Percentiles rank a stretch among this genome's conserved stretches.
Conservation (phyloP, 2,888 invertebrate species). For the Bombylius major region DNA sequence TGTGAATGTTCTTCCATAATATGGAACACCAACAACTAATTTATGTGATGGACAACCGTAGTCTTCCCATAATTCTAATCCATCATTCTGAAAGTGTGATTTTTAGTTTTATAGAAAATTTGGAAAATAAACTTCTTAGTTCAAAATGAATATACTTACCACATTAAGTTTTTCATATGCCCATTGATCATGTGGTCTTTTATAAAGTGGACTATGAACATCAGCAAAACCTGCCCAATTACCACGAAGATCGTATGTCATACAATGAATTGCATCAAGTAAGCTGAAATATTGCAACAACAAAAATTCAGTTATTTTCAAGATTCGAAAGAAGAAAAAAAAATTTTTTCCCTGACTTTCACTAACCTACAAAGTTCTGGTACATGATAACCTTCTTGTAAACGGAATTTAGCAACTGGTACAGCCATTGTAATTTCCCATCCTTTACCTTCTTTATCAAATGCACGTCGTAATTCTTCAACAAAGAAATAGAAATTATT, state of each 20-base stretch:
- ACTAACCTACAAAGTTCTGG: conserved; percentile 59
- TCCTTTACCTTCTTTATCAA: conserved; percentile 56
- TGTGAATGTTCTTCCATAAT: conserved; percentile 79
- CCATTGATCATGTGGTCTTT: conserved; percentile 75
- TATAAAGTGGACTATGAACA: conserved; percentile 75
- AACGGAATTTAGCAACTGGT: conserved; percentile 71
- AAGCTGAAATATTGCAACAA: conserved; percentile 38
- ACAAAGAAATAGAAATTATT: conserved; percentile 71
- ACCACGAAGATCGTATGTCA: conserved; percentile 76
- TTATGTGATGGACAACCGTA: conserved; percentile 80
- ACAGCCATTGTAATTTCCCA: conserved; percentile 89
- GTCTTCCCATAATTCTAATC: conserved; percentile 75
- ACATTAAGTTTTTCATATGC: conserved; percentile 84
- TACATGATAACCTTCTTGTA: conserved; percentile 84
- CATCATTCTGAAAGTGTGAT: conserved; percentile 52
- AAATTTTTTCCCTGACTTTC: not conserved
- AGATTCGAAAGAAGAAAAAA: not conserved
- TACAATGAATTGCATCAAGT: conserved; percentile 70
- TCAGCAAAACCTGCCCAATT: conserved; percentile 90
- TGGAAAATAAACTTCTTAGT: not conserved
- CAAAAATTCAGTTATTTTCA: no score
- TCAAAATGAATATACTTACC: conserved; percentile 41
- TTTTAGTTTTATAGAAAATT: not conserved
- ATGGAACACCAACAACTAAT: conserved; percentile 76
- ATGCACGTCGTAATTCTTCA: conserved; percentile 66